Evolutionary conservation across 2,113 vertebrate species (phyloP).

Genomic region (Oxyruncus cristatus): DNA sequence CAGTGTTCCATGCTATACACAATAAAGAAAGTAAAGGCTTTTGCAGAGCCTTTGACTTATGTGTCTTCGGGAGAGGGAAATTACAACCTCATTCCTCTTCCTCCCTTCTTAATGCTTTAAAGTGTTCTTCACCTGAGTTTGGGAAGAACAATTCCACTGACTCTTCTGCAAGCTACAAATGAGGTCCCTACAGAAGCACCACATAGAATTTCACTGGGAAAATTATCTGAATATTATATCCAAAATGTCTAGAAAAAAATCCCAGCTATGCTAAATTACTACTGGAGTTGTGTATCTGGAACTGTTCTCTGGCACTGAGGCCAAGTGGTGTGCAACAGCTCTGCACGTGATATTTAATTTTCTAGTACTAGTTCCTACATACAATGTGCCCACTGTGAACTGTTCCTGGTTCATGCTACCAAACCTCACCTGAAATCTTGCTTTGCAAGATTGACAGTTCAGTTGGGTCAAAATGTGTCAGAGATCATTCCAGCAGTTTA

Average conservation of each 20-base stretch:
- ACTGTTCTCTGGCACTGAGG: background rate
- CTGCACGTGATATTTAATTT: fast-evolving
- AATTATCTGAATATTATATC: background rate
- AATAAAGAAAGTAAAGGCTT: background rate
- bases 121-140: background rate
- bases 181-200: background rate
- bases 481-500: background rate
- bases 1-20: background rate
- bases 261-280: background rate
- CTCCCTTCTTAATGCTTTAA: background rate
- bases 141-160: background rate
- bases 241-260: background rate
- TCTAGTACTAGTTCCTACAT: background rate
- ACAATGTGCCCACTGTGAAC: background rate
- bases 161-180: background rate
- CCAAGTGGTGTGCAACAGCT: background rate
- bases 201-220: background rate
- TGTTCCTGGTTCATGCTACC: background rate
- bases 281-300: background rate
- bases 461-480: background rate
- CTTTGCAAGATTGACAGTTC: background rate
- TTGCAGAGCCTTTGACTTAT: background rate
- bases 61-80: background rate
- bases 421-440: background rate
- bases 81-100: background rate